Evolutionary conservation across 2,797 vertebrate genomes (phyloP).

Genomic region (Poeciliopsis presidionis): DNA sequence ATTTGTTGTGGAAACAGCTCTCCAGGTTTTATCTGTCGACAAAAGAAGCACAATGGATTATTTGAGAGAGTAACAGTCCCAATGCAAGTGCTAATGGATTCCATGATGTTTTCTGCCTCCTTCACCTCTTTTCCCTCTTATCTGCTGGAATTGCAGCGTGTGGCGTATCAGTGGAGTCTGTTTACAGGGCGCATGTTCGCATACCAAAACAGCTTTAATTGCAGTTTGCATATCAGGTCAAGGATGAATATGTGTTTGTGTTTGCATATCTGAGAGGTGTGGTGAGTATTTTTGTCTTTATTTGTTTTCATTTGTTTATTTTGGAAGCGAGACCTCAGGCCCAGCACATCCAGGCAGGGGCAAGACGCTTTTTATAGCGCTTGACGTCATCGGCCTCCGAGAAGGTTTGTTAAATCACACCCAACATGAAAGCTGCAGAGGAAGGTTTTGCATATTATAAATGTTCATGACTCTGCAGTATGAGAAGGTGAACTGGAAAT

Average conservation of each 20-base stretch:
- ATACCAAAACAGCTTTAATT: slow-evolving; percentile 52
- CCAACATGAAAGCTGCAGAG: slow-evolving; percentile 29
- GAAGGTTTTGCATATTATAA: slow-evolving; percentile 71
- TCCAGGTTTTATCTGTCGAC: slow-evolving; percentile 61
- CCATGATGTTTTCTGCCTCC: slow-evolving; percentile 51
- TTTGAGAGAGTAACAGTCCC: slow-evolving; percentile 40
- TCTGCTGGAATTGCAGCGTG: slow-evolving; percentile 29
- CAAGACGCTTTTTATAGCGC: slow-evolving; percentile 27
- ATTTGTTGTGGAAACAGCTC: slow-evolving; percentile 48
- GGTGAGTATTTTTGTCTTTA: background rate
- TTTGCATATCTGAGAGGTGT: slow-evolving; percentile 16
- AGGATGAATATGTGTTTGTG: slow-evolving; percentile 37
- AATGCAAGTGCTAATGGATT: slow-evolving; percentile 29
- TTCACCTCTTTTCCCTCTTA: slow-evolving; percentile 30
- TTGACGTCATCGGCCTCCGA: slow-evolving; percentile 66
- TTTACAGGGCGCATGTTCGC: slow-evolving; percentile 27
- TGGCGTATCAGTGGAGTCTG: slow-evolving; percentile 16
- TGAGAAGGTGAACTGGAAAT: slow-evolving; percentile 71
- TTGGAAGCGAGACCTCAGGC: slow-evolving; percentile 38
- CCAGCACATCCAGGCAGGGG: slow-evolving; percentile 21
- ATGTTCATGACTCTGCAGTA: slow-evolving; percentile 73
- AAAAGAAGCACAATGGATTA: slow-evolving; percentile 60
- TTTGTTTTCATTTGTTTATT: background rate
- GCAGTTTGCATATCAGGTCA: slow-evolving; percentile 62
- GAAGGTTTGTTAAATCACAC: slow-evolving; percentile 48